Base-by-base conservation (phyloP, 2,113 vertebrate species). In the Ochotona princeps region DNA sequence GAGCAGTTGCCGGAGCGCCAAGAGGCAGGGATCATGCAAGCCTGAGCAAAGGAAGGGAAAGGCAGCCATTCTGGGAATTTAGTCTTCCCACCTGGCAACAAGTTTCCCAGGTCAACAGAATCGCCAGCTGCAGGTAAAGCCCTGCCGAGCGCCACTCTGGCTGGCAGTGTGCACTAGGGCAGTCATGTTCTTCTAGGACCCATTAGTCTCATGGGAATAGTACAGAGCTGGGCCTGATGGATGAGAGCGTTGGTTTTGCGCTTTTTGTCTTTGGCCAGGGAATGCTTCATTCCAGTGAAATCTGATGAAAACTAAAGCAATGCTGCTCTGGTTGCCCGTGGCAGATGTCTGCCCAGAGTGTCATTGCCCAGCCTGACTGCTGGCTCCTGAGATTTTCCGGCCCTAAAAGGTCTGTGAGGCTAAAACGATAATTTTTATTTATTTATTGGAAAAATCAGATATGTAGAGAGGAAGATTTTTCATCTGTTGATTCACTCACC, bases 241-340 rank as follows among this genome's bases (percentile, higher is more conserved):
- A 75, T 80, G 54, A 92, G 47, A 72, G 74, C 4, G 32, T 28
- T 89, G 75, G 49, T 49, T 88, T 89, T 86, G 78, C 89, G 84
- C 28, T 84, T 32, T 57, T 69, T 54, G 51, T 67, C 61, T 74
- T 65, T 3, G 51, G 35, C 4, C 23, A 44, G 23, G 10, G 8
- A 60, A 75, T 44, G 44, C 14, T 84, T 87, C 66, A 92, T 81
- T 84, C 61, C 61, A 57, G 83, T 32, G 44, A 14, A 72, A 51
- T 72, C 54, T 60, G 83, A 32, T 12, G n/a, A 67, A 67, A 26
- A 72, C 80, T 28, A 74, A 30, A 74, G 38, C 20, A 32, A 30
- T 32, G 2, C 49, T 70, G 2, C 18, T 57, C 7, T 72, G 20
- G 18, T 30, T 44, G 60, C 44, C 61, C 47, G 25, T 2, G 23